Conservation (phyloP, 2,797 vertebrate species). For the Manis crassicaudata region DNA sequence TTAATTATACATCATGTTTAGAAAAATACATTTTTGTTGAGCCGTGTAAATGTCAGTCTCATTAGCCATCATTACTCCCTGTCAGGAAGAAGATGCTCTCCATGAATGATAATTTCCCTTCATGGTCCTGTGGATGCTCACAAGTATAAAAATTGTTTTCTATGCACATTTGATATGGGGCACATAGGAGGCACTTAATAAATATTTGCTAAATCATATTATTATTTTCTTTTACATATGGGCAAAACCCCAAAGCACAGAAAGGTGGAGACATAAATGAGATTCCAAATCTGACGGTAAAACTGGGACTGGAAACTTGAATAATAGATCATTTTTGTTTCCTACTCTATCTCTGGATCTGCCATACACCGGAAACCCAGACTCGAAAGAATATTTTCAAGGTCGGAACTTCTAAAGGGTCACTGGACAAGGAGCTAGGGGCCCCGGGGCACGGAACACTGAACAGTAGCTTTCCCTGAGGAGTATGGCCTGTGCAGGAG, state of each 20-base stretch:
- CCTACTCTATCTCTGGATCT: neutral
- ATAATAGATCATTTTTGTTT: neutral
- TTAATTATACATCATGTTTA: constrained; percentile 82
- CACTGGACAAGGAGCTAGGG: neutral
- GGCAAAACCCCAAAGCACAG: neutral
- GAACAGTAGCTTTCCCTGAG: neutral
- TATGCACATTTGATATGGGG: neutral
- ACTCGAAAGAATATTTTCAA: neutral
- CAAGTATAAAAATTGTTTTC: constrained; percentile 55
- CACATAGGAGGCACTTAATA: neutral
- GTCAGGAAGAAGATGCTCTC: constrained; percentile 74
- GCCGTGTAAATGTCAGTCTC: constrained; percentile 85
- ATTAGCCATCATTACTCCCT: constrained; percentile 84
- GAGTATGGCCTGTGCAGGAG: neutral
- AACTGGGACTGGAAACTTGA: neutral
- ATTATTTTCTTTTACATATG: neutral
- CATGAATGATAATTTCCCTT: constrained; percentile 78
- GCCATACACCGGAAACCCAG: neutral
- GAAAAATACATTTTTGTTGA: constrained; percentile 80
- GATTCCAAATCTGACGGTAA: neutral
- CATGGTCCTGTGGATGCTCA: constrained; percentile 31
- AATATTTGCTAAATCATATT: neutral
- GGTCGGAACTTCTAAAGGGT: neutral
- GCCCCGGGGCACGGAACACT: too few relatives aligned
- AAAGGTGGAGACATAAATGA: neutral